Evolutionary conservation across 2,888 invertebrate genomes (phyloP), one percentile per base, ranked within the genome.

Genomic region (Amiota mariae): DNA sequence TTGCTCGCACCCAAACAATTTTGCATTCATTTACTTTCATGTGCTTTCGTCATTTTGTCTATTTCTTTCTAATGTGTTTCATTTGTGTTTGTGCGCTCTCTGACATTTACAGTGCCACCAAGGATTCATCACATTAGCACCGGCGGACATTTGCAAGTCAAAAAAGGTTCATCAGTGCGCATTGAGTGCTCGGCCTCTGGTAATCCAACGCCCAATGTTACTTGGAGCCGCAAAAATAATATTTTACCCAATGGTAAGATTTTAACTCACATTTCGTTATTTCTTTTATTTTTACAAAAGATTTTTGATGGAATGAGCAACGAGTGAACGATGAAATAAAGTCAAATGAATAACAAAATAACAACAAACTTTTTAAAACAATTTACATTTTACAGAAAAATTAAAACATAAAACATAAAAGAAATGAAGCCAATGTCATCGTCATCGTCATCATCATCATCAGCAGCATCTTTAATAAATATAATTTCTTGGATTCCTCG

Each of bases 141-240:
- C 75, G 92, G 92, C 81, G 93, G 92, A 79, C 92, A 92, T 85
- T 91, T 93, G 82, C 93, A 93, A 88, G 93, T 93, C 81, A 93
- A 94, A 88, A 94, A 94, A 70, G 95, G 95, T 73, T 94, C 94
- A 71, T 93, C 94, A 76, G 94, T 95, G 79, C 94, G 95, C 76
- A 91, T 95, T 83, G 94, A 94, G 89, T 96, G 95, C 88, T 94
- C 93, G 82, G 94, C 94, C 81, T 93, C 93, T 78, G 94, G 94
- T 79, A 94, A 95, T 91, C 96, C 96, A 70, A 94, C 94, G 76
- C 95, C 96, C 70, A 93, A 93, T 88, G 93, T 96, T 86, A 92
- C 93, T 74, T 96, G 96, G 96, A 92, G 93, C 91, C 89, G 90
- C 82, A 90, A 90, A 83, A 90, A 90, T 85, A 90, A 90, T 87